Conservation (phyloP, 2,113 vertebrate genomes). For the Catharus minimus region DNA sequence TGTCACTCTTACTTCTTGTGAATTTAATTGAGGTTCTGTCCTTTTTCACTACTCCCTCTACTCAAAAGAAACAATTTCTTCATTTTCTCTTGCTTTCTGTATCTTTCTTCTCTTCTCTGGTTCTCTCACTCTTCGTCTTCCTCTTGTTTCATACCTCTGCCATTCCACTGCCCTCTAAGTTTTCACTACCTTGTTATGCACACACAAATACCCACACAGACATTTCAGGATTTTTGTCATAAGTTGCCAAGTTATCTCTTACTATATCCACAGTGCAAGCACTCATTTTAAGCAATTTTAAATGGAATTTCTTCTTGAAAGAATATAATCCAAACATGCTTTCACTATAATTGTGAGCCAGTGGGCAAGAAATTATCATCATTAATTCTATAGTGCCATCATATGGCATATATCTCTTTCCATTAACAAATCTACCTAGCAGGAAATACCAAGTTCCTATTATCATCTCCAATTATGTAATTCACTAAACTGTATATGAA, state of each 20-base stretch:
- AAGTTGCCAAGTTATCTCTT: background rate
- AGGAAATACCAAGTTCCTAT: background rate
- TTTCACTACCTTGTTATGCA: background rate
- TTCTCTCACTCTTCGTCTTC: background rate
- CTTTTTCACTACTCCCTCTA: background rate
- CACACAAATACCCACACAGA: background rate
- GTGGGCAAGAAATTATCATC: background rate
- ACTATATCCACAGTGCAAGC: background rate
- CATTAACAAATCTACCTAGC: background rate
- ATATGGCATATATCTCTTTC: background rate
- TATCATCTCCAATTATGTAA: background rate
- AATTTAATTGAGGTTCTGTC: rapidly evolving
- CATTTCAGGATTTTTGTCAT: background rate
- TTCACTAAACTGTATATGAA: background rate
- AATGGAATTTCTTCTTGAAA: background rate
- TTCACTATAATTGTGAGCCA: background rate
- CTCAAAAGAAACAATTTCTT: background rate
- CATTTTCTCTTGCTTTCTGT: background rate
- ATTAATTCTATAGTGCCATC: background rate
- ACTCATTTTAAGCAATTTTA: background rate
- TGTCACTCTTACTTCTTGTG: background rate
- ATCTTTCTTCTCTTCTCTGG: background rate
- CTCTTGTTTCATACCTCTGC: background rate
- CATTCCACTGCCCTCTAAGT: background rate
- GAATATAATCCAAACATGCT: background rate